A percentile compares a stretch with the other conserved stretches of the same genome.
phyloP scores from a whole-genome alignment of 2,888 invertebrate species.

The Tuberolachnus salignus region DNA sequence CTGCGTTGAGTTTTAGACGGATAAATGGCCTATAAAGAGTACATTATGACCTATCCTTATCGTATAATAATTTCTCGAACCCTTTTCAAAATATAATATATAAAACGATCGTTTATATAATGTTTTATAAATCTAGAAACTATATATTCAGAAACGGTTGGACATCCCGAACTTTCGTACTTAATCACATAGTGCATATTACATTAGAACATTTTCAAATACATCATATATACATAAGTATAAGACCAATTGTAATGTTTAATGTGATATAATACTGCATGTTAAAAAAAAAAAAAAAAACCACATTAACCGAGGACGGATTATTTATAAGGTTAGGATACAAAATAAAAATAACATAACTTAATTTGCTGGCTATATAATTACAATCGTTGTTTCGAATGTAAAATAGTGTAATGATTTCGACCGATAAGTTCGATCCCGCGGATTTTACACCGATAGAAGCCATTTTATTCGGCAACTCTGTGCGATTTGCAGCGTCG shows the following conservation, averaged over 20 bases:
- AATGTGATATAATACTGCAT: not conserved
- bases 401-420: no score
- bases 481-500: conserved; percentile 20
- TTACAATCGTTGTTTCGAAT: no score
- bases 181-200: conserved; percentile 26
- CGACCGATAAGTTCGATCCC: no score
- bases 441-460: not conserved
- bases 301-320: no score
- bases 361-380: no score
- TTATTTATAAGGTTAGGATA: no score
- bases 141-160: not conserved
- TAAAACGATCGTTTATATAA: conserved; percentile 33
- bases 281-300: no score
- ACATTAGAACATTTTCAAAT: not conserved
- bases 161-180: not conserved
- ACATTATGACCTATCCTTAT: conserved; percentile 40
- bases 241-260: no score
- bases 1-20: conserved; percentile 44
- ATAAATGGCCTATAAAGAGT: conserved; percentile 51
- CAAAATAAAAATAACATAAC: no score
- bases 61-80: conserved; percentile 42
- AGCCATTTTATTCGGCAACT: conserved; percentile 10
- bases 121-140: conserved; percentile 23
- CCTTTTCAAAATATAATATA: conserved; percentile 26
- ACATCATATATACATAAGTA: no score